Conservation (phyloP, 1,140 invertebrate species). For the Metaphire vulgaris region DNA sequence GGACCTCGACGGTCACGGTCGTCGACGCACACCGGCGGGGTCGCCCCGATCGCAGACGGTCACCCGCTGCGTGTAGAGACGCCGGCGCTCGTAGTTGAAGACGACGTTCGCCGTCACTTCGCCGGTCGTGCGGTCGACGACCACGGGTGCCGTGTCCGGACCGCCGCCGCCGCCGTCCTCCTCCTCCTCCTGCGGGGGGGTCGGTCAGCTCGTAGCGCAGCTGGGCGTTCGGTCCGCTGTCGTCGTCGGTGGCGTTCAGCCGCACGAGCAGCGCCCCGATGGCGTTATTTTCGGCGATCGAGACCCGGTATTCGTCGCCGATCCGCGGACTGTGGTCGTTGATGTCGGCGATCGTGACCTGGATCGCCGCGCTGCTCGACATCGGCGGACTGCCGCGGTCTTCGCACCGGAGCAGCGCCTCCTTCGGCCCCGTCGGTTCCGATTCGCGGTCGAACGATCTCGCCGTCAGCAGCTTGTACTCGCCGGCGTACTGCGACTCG, state of each 20-base stretch:
- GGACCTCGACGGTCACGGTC: slow-evolving; percentile 1
- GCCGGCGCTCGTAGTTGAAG: slow-evolving; percentile 81
- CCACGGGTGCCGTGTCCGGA: neutral
- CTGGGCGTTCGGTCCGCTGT: neutral
- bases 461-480: slow-evolving; percentile 24
- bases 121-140: slow-evolving; percentile 54
- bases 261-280: neutral
- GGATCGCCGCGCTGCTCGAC: slow-evolving; percentile 64
- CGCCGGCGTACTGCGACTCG: slow-evolving; percentile 5
- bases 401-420: slow-evolving; percentile 15
- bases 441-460: slow-evolving; percentile 31
- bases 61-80: slow-evolving; percentile 78
- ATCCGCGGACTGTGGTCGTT: slow-evolving; percentile 84
- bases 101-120: slow-evolving; percentile 71
- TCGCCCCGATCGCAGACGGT: slow-evolving; percentile 87
- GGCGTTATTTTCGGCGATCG: neutral
- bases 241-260: neutral
- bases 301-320: neutral
- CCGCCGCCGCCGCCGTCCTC: neutral
- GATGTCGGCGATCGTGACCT: slow-evolving; percentile 69
- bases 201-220: neutral
- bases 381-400: slow-evolving; percentile 23
- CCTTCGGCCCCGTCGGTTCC: slow-evolving; percentile 7
- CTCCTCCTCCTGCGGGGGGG: too few relatives aligned
- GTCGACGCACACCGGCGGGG: slow-evolving; percentile 52